Conservation (phyloP, 1,140 invertebrate genomes). For the Stegodyphus mimosarum region DNA sequence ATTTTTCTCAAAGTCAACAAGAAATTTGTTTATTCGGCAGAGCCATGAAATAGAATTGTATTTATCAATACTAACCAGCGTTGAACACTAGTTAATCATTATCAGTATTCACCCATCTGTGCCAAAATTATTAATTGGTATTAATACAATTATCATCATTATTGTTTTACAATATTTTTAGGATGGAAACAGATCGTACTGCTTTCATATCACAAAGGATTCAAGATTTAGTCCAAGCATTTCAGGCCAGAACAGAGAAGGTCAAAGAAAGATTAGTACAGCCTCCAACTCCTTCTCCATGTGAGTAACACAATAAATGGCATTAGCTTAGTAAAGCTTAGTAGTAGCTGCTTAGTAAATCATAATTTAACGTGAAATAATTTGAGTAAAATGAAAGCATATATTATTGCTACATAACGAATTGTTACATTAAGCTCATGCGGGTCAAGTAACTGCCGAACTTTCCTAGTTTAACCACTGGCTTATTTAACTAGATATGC, state of each 20-base stretch:
- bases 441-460: no score
- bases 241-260: constrained; percentile 73
- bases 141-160: no score
- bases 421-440: neutral
- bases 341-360: neutral
- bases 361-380: neutral
- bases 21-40: no score
- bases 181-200: constrained; percentile 53
- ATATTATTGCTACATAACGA: neutral
- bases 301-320: constrained; percentile 50
- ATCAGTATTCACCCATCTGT: no score
- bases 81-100: no score
- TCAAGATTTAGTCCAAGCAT: constrained; percentile 73
- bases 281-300: constrained; percentile 74
- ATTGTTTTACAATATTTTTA: neutral
- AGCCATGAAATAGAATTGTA: no score
- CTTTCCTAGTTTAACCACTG: no score
- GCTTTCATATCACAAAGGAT: constrained; percentile 67
- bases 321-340: neutral
- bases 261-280: constrained; percentile 73
- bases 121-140: no score
- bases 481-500: no score
- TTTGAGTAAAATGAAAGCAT: neutral
- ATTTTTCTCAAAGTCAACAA: no score
- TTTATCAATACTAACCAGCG: no score